Base-by-base conservation (phyloP, 2,888 invertebrate genomes). In the Clusia tigrina region DNA sequence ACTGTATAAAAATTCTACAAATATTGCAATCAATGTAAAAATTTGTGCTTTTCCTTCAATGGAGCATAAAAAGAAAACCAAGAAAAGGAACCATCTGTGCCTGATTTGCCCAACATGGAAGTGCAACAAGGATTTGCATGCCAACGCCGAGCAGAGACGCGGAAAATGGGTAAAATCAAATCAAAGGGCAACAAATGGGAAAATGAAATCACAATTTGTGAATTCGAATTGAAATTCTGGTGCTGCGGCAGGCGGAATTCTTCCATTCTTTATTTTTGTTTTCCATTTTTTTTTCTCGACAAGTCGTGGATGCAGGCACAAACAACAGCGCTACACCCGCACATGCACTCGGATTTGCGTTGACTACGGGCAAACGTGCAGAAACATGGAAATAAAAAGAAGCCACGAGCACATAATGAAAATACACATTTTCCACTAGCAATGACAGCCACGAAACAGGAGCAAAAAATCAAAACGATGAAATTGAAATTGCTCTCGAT, bases 151-250 rank as follows among this genome's bases (percentile, higher is more conserved):
- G 12, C 5, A 32, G n/a, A n/a, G n/a, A n/a, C n/a, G n/a, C n/a
- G n/a, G n/a, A 42, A 42, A 42, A n/a, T n/a, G 42, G n/a, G n/a
- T 12, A 32, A 32, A 32, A 9, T 54, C 25, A 26, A 54, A 22
- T 54, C 54, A 54, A 25, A 25, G 18, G 32, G 25, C 26, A 57
- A 1, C 48, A 54, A 37, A 37, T 37, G 48, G 15, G 15, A 48
- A 48, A 48, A 48, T 48, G 15, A 48, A 48, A 48, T 48, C 48
- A 48, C 18, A 48, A 48, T 48, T 48, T 48, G n/a, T n/a, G n/a
- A n/a, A n/a, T n/a, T 22, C 48, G 48, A 18, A 48, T 48, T 48
- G 20, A 20, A 48, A 48, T 48, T 18, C 22, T 22, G 48, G 20
- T 22, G 5, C 22, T 20, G 48, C 15, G 48, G 20, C 48, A 48